Base-by-base conservation (phyloP, 1,140 invertebrate species). In the Coboldia fuscipes region DNA sequence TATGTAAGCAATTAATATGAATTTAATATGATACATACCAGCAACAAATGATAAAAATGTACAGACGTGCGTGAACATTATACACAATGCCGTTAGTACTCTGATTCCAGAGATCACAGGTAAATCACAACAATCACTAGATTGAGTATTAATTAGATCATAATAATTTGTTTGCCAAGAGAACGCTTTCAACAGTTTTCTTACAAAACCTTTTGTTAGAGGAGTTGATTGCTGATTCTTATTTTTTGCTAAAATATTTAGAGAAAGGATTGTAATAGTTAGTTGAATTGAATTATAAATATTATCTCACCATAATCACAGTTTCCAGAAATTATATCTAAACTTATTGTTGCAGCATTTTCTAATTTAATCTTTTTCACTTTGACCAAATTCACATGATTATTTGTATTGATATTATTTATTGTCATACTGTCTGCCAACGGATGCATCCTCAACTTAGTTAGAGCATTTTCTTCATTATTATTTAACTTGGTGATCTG, bases 341-440 rank as follows among this genome's bases (percentile, higher is more conserved):
- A 29, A 15, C 27, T 29, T 6, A 29, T 29, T 9, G 27, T 29
- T 6, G 27, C 27, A 5, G 27, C 8, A 29, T 29, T 29, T 15
- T 29, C 9, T 4, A 13, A 9, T 29, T 29, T 29, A 13, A 29
- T 29, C n/a, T 29, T 29, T 29, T 29, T 29, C 27, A 29, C 27
- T 13, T 29, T 8, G 5, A 29, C 27, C 27, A 29, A 15, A 29
- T 29, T 29, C 5, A 29, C 27, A 15, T 29, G 27, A 6, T 29
- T 29, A 13, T 29, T 29, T 9, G 27, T 29, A 15, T 29, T 29
- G 27, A 29, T 29, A 29, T 29, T 29, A 15, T 29, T 29, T 9
- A 29, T 13, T 6, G 27, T 29, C 27, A 29, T 29, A 15, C 27
- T 29, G 8, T 29, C 27, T 5, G 27, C 27, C 9, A 29, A 13